phyloP scores from a whole-genome alignment of 2,797 vertebrate species.

The Lagodon rhomboides region DNA sequence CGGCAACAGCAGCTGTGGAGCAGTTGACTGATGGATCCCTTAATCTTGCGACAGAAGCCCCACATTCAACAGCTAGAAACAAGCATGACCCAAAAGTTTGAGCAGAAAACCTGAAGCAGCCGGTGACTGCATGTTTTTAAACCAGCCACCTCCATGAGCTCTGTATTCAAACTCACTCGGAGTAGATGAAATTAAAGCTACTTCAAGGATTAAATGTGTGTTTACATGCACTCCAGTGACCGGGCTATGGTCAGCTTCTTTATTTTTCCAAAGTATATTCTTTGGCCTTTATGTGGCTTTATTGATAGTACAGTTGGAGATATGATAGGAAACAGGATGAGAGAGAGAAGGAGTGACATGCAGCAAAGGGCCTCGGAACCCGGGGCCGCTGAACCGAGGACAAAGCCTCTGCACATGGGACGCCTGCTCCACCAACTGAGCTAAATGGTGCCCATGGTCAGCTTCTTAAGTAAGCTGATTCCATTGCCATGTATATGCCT shows the following conservation, averaged over 20 bases:
- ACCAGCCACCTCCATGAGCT: background rate
- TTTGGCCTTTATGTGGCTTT: too few species aligned
- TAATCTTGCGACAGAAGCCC: constrained; percentile 63
- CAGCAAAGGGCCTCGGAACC: too few species aligned
- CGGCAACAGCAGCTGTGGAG: constrained; percentile 9
- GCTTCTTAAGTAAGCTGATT: background rate
- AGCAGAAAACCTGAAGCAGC: constrained; percentile 26
- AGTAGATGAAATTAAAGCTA: background rate
- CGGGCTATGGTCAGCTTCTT: background rate
- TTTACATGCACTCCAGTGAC: constrained; percentile 1
- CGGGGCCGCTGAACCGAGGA: too few species aligned
- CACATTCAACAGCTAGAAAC: constrained; percentile 56
- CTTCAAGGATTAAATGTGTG: background rate
- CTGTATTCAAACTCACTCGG: constrained; percentile 9
- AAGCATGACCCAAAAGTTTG: constrained; percentile 21
- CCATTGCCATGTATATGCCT: background rate
- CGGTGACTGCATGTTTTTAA: background rate
- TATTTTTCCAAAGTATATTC: too few species aligned
- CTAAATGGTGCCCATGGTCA: too few species aligned
- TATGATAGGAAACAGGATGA: too few species aligned
- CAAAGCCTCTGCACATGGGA: too few species aligned
- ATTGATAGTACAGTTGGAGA: too few species aligned
- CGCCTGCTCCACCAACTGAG: too few species aligned
- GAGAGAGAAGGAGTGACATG: too few species aligned
- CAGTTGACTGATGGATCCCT: constrained; percentile 32